Evolutionary conservation across 2,797 vertebrate species (phyloP), one percentile per base, ranked within the genome.

Genomic region (Octomys mimax): DNA sequence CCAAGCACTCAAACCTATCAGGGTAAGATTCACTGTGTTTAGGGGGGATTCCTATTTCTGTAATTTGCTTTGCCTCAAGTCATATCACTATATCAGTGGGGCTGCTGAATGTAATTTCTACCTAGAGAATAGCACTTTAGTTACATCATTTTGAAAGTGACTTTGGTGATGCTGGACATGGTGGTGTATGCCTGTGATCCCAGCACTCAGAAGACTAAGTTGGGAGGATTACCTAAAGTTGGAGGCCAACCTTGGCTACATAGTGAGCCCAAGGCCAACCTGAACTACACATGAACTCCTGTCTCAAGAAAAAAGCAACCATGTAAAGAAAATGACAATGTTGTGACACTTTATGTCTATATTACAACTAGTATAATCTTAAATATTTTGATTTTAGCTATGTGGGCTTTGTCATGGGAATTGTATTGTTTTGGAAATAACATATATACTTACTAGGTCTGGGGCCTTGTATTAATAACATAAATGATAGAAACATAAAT

Each of bases 1-100:
- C 26, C 99, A 99, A 97, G 99, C 99, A 28, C 98, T 99, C 81
- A 99, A 99, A 97, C 99, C 99, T 0, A 97, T 99, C 68, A 98
- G 99, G 99, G 99, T 99, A 97, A 97, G 99, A 91, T 84, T 59
- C 39, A 78, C 16, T 84, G 11, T 78, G 10, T 87, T 84, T 61
- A 75, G 75, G 31, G 52, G 68, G 0, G 9, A 24, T 92, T 95
- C 77, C 24, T 88, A 0, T 33, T 49, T 83, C 39, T 62, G 5
- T 59, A 61, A 11, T 96, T 91, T 89, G 28, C 1, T 91, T 87
- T 94, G 21, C 42, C 54, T 24, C 36, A 1, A 1, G 82, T 87
- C 77, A 87, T 68, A 84, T 6, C 84, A 68, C 26, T 82, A 7
- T 94, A 61, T 87, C 19, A 6, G 85, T 49, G 2, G 4, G 31